Evolutionary conservation across 2,797 vertebrate species (phyloP).

Genomic region (Caiman crocodilus): DNA sequence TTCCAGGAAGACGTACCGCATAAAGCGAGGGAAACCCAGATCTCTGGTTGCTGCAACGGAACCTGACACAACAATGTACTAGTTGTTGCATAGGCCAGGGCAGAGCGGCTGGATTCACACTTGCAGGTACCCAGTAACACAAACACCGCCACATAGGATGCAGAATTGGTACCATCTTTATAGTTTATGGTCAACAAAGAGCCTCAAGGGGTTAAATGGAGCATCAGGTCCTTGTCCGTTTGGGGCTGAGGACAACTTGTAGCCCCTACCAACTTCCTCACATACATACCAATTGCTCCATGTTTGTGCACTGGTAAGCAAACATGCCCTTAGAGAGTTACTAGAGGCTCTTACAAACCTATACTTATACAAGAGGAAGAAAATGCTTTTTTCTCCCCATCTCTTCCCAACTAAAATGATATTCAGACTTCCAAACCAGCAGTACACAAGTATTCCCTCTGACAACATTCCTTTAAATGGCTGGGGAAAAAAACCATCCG

Average conservation of each 20-base stretch:
- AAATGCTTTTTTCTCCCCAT: neutral
- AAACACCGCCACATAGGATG: neutral
- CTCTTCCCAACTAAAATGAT: neutral
- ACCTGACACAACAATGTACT: neutral
- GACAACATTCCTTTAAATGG: neutral
- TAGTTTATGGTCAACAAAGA: neutral
- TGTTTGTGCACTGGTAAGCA: neutral
- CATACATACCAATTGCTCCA: neutral
- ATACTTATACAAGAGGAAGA: neutral
- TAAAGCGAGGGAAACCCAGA: neutral
- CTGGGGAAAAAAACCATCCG: neutral
- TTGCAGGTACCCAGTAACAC: neutral
- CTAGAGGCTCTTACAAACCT: neutral
- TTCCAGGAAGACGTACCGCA: too few relatives aligned
- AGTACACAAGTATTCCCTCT: slow-evolving; percentile 33
- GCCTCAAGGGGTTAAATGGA: neutral
- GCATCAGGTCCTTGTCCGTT: neutral
- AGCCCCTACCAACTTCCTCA: neutral
- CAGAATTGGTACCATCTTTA: neutral
- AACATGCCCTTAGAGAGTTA: neutral
- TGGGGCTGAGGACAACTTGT: neutral
- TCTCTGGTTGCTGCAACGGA: neutral
- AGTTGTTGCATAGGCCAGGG: neutral
- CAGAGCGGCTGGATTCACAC: neutral
- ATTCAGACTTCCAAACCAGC: neutral